Evolutionary conservation across 2,888 invertebrate species (phyloP), one percentile per base, ranked within the genome.

Genomic region (Fragum sueziense): DNA sequence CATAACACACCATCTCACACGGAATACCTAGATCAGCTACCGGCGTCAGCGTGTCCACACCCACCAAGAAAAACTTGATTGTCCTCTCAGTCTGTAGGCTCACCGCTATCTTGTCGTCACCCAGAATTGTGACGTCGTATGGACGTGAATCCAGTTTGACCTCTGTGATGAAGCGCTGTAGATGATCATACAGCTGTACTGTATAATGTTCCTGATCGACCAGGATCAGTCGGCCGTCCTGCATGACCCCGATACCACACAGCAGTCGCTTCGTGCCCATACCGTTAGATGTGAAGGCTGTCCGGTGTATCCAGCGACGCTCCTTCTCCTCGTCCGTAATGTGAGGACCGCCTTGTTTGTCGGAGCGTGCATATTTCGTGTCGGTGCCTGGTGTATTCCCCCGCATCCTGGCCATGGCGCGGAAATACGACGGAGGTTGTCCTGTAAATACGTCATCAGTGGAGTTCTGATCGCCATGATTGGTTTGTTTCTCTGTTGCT

Each of bases 1-100:
- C 84, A 51, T 84, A 84, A 62, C 79, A 79, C 1, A 84, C 82
- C 72, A 79, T 74, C 20, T 84, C 82, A 65, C 84, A 84, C 27
- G 78, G 84, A 7, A 84, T 76, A n/a, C 84, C 77, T 27, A 84
- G 76, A 74, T 84, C 84, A 11, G 84, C 84, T 1, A 84, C 75
- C 11, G 81, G 67, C 4, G 82, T 79, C 4, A 84, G 52, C 4
- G 73, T 73, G 27, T 79, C 82, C 17, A 54, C 70, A n/a, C 75
- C 73, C 0, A 84, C 68, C 1, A 84, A 62, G 7, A 82, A 67
- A 65, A 84, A 82, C 59, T 82, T 84, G 27, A 84, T 34, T 9
- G 77, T 77, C 20, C 84, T 61, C 47, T 84, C 84, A 41, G 62
- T 84, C 37, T 84, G 84, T 34, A 84, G 77, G 62, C 84, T 84